phyloP scores from a whole-genome alignment of 2,797 vertebrate species.

The Characodon lateralis region DNA sequence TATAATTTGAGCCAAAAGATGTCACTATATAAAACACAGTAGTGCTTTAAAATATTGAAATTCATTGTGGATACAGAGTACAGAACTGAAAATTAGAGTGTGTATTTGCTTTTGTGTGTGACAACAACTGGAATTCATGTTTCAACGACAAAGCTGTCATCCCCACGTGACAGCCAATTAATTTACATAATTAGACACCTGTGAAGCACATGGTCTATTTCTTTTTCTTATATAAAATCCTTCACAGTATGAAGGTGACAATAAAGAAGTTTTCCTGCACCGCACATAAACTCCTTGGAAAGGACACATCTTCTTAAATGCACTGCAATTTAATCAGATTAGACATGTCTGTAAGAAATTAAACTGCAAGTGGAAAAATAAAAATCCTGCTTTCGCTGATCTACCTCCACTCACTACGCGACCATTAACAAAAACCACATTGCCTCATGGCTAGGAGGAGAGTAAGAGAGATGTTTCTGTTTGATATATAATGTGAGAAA shows the following conservation, averaged over 20 bases:
- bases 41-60: conserved; percentile 9
- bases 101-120: neutral
- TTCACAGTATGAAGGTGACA: conserved; percentile 10
- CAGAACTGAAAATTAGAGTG: neutral
- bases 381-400: conserved; percentile 60
- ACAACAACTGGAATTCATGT: conserved; percentile 15
- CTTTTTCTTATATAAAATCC: conserved; percentile 35
- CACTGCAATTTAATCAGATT: conserved; percentile 70
- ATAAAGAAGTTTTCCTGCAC: conserved; percentile 30
- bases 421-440: conserved; percentile 78
- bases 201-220: conserved; percentile 30
- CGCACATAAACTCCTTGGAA: conserved; percentile 26
- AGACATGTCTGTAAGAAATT: conserved; percentile 76
- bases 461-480: conserved; percentile 76
- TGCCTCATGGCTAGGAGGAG: conserved; percentile 49
- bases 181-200: conserved; percentile 47
- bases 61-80: conserved; percentile 3
- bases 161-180: conserved; percentile 29
- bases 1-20: conserved; percentile 1
- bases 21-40: neutral
- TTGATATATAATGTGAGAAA: conserved; percentile 85
- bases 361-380: conserved; percentile 69
- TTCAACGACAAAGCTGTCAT: conserved; percentile 44
- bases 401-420: conserved; percentile 60
- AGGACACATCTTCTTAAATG: conserved; percentile 54